phyloP scores from a whole-genome alignment of 2,797 vertebrate species.

The Phataginus tricuspis region DNA sequence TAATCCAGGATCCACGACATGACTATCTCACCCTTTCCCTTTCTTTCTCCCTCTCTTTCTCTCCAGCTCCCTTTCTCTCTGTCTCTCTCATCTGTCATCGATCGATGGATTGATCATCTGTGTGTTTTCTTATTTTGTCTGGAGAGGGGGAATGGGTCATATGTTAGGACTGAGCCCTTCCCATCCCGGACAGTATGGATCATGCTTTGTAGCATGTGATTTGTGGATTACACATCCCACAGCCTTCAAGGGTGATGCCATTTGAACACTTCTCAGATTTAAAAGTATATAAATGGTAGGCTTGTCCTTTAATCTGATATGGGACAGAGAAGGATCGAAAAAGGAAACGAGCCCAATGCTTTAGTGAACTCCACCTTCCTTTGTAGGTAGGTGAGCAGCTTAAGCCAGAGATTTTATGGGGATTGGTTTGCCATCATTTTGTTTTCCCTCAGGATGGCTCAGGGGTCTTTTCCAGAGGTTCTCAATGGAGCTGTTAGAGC shows the following conservation, averaged over 20 bases:
- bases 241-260: background rate
- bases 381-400: background rate
- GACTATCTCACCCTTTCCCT: background rate
- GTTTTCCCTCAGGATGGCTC: slow-evolving; percentile 12
- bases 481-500: slow-evolving; percentile 28
- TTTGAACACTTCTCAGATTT: background rate
- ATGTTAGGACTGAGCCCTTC: background rate
- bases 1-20: background rate
- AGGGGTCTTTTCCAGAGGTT: slow-evolving; percentile 23
- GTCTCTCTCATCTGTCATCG: background rate
- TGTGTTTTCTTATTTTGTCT: background rate
- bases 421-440: background rate
- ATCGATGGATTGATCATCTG: background rate
- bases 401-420: background rate
- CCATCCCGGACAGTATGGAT: background rate
- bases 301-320: background rate
- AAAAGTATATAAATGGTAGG: background rate
- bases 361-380: background rate
- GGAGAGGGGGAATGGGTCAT: background rate
- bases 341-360: background rate
- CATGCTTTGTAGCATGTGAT: background rate
- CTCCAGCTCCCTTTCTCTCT: background rate
- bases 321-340: background rate
- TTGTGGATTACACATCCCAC: background rate
- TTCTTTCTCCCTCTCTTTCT: no score